A percentile compares a stretch with the other conserved stretches of the same genome.
These are phyloP conservation scores for Drosophila pandora DNA, from an alignment of 1,140 invertebrate species.

Conservation along the genomic window DNA sequence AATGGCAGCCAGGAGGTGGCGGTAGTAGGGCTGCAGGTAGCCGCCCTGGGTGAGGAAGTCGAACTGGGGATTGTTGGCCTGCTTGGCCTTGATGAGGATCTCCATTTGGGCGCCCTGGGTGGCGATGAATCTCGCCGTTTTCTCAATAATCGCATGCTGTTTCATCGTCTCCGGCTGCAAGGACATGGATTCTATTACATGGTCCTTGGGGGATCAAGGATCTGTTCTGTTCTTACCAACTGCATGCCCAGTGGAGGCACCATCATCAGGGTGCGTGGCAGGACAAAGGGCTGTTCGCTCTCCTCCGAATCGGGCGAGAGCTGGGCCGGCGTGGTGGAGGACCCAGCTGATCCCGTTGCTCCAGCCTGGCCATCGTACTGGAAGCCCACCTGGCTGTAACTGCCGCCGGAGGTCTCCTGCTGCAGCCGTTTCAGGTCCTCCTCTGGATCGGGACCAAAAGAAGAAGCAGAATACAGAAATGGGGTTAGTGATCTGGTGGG, in stretches of 20 bases:
- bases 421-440: conserved; percentile 95
- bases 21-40: conserved; percentile 95
- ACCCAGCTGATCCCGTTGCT: not conserved
- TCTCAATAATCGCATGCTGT: conserved; percentile 97
- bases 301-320: conserved; percentile 85
- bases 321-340: conserved; percentile 73
- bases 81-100: conserved; percentile 98
- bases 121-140: conserved; percentile 97
- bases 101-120: conserved; percentile 98
- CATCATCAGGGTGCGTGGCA: conserved; percentile 88
- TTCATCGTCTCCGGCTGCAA: conserved; percentile 95
- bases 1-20: conserved; percentile 91
- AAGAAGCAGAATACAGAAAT: conserved; percentile 30
- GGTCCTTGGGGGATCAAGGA: too few species aligned
- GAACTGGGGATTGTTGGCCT: conserved; percentile 96
- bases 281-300: conserved; percentile 88
- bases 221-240: too few species aligned
- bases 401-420: conserved; percentile 84
- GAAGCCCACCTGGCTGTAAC: conserved; percentile 92
- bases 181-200: not conserved
- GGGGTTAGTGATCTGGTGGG: too few species aligned
- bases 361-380: conserved; percentile 87
- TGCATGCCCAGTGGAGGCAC: conserved; percentile 87
- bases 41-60: conserved; percentile 95
- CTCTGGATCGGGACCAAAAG: conserved; percentile 86